Base-by-base conservation (phyloP, 2,797 vertebrate genomes). In the Sebastes vulpes region DNA sequence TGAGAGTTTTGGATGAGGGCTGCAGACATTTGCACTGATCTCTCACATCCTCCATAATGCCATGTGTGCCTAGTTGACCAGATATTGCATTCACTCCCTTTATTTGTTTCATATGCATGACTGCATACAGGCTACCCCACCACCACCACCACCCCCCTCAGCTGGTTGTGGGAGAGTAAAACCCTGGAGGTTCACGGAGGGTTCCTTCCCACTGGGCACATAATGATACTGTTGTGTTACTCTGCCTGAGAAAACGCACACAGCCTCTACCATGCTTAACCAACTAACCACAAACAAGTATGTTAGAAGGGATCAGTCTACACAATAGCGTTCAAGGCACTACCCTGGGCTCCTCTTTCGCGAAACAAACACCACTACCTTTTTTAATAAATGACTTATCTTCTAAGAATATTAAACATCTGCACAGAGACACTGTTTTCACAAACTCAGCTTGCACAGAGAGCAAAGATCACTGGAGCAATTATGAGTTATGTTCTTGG, bases 191-290 rank as follows among this genome's bases (percentile, higher is more conserved):
- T 94, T 95, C 82, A 93, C 48, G 75, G 56, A 93, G 89, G 92
- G 91, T 90, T 94, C 86, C 94, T 94, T 94, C 94, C 92, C 92
- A 94, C 92, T 94, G 93, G 94, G 92, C 90, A 93, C 92, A 92
- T 94, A 94, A 95, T 95, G 89, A 94, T 92, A 93, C 92, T 92
- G 91, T 95, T 95, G 89, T 92, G 89, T 92, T 93, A 84, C 74
- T 84, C 80, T 93, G 89, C 92, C 93, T 95, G 95, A 95, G 95
- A 95, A 96, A 95, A 92, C 84, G 87, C 85, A 75, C 86, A 77
- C 89, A 79, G 88, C 69, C 69, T 92, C 87, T 89, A 91, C 92
- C 83, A 89, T 85, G 83, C 91, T 91, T 86, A 91, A 94, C 92
- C 90, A 92, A 61, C 86, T 89, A 82, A 93, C 94, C 94, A 91